Evolutionary conservation across 1,140 invertebrate species (phyloP).

Genomic region (Venustaconcha ellipsiformis): DNA sequence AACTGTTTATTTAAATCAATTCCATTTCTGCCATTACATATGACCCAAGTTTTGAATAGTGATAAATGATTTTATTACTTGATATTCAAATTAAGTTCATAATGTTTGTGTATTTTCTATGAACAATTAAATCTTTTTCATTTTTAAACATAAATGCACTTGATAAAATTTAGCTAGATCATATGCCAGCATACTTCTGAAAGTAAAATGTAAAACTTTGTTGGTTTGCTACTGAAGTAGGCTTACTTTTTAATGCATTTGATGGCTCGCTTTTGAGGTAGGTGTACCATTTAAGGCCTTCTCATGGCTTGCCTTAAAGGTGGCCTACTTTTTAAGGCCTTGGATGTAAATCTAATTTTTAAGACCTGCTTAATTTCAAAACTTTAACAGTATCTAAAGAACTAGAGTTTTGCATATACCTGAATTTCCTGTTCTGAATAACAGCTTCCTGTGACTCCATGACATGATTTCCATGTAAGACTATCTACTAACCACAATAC

Average conservation of each 20-base stretch:
- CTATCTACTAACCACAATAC: slow-evolving; percentile 93
- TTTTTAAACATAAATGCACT: no score
- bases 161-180: no score
- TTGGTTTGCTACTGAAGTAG: not conserved
- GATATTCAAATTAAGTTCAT: no score
- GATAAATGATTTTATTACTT: no score
- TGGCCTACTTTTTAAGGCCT: not conserved
- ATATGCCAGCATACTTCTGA: not conserved
- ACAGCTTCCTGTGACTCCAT: slow-evolving; percentile 52
- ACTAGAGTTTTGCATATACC: slow-evolving; percentile 14
- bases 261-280: no score
- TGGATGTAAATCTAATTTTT: not conserved
- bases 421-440: slow-evolving; percentile 31
- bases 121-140: no score
- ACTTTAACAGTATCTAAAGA: not conserved
- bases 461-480: slow-evolving; percentile 84
- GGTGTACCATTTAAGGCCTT: no score
- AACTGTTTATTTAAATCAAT: no score
- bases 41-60: no score
- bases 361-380: not conserved
- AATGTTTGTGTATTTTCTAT: no score
- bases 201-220: not conserved
- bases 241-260: not conserved
- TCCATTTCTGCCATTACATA: no score
- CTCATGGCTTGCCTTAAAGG: not conserved